Evolutionary conservation across 1,140 invertebrate genomes (phyloP), one percentile per base, ranked within the genome.

Genomic region (Drosophila nasuta): DNA sequence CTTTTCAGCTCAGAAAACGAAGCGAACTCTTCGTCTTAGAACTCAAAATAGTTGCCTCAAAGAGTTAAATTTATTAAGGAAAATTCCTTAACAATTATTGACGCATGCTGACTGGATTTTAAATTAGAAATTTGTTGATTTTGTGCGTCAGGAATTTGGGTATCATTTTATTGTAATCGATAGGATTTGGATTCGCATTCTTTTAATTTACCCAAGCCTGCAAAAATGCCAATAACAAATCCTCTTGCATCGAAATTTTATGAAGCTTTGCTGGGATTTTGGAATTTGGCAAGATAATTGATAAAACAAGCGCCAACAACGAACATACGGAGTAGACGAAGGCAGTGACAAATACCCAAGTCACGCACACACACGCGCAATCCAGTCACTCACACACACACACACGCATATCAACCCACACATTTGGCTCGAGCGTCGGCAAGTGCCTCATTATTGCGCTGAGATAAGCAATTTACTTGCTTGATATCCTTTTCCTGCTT

Each of bases 381-480:
- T 3, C 20, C 20, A 25, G 20, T 25, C 46, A 58, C 46, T 38
- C 45, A 54, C 38, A 56, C 66, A 46, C 35, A 46, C 35, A 59
- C 62, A 80, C 51, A 64, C 54, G 49, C 45, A 69, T 41, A 63
- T 28, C 2, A 17, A 35, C 13, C 25, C 63, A 33, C 56, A 43
- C 52, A 58, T 52, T 57, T 35, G 63, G 30, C 1, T n/a, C 35
- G 48, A 52, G 48, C 56, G 46, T 60, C 35, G 11, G 56, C 56
- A 74, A 74, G 66, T 51, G 62, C 28, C 71, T 86, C 82, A 81
- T 85, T 86, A 86, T 85, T 81, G 79, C 41, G 62, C 75, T 81
- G 82, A 86, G 75, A 86, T 86, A 86, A 81, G 70, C 72, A 86
- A 86, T 86, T 86, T 81, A 82, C 71, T 74, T 73, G 74, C 82